Conservation (phyloP, 2,888 invertebrate genomes). For the Amphiduros pacificus region DNA sequence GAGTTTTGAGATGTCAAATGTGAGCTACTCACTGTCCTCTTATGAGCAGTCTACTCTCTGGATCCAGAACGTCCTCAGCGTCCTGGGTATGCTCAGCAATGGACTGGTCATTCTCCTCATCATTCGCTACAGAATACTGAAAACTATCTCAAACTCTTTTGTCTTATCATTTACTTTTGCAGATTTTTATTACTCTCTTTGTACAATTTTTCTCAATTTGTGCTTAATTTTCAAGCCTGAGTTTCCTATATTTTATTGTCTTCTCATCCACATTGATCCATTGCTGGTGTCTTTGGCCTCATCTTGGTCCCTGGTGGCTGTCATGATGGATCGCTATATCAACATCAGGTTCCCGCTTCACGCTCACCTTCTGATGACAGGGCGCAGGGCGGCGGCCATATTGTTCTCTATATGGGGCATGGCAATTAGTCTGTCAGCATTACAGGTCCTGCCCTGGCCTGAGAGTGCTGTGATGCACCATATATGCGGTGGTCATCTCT, state of each 20-base stretch:
- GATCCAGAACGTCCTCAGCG: background rate
- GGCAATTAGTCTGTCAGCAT: conserved; percentile 1
- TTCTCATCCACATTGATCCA: background rate
- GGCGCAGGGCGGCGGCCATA: background rate
- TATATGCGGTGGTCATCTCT: no score
- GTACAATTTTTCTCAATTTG: no score
- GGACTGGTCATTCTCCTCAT: background rate
- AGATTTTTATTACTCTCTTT: background rate
- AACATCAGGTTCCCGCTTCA: background rate
- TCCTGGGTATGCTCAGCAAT: background rate
- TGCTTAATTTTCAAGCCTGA: no score
- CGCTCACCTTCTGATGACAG: background rate
- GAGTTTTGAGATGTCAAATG: no score
- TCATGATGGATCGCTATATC: conserved; percentile 1
- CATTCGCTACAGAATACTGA: background rate
- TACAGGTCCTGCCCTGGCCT: no score
- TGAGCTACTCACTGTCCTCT: no score
- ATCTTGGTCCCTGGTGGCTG: conserved; percentile 7
- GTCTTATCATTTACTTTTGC: conserved; percentile 2
- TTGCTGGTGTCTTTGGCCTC: conserved; percentile 2
- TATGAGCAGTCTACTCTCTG: no score
- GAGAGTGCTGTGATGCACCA: no score
- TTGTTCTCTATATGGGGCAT: background rate
- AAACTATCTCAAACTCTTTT: conserved; percentile 1
- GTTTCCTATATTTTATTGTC: no score